phyloP scores from a whole-genome alignment of 2,888 invertebrate species.

The Drosophila nigricruria region DNA sequence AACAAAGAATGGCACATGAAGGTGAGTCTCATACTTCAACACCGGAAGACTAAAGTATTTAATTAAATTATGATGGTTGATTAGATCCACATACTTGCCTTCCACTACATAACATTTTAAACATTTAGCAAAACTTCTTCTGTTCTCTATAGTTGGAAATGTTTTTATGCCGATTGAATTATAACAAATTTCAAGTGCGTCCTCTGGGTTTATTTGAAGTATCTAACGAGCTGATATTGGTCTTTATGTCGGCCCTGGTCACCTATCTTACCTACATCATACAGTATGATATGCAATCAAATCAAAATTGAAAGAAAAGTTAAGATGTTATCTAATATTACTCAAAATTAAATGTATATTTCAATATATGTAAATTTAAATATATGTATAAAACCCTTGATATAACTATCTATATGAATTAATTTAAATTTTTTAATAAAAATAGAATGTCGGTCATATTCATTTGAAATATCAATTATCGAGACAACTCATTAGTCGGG shows the following conservation, averaged over 20 bases:
- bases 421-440: background rate
- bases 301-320: background rate
- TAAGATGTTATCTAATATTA: background rate
- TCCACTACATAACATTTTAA: no score
- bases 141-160: no score
- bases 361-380: background rate
- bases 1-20: slow-evolving; percentile 49
- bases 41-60: no score
- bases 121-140: no score
- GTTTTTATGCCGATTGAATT: slow-evolving; percentile 63
- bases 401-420: background rate
- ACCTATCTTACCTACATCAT: slow-evolving; percentile 68
- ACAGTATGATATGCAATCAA: slow-evolving; percentile 49
- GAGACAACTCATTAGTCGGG: background rate
- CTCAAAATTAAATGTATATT: background rate
- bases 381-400: background rate
- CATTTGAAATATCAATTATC: background rate
- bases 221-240: slow-evolving; percentile 67
- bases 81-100: no score
- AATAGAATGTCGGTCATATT: background rate
- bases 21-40: no score
- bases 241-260: slow-evolving; percentile 65
- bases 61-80: no score
- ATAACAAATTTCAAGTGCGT: slow-evolving; percentile 59
- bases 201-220: slow-evolving; percentile 70